These are phyloP conservation scores for Acyrthosiphon pisum DNA, from an alignment of 1,140 invertebrate genomes.

Conservation along the genomic window DNA sequence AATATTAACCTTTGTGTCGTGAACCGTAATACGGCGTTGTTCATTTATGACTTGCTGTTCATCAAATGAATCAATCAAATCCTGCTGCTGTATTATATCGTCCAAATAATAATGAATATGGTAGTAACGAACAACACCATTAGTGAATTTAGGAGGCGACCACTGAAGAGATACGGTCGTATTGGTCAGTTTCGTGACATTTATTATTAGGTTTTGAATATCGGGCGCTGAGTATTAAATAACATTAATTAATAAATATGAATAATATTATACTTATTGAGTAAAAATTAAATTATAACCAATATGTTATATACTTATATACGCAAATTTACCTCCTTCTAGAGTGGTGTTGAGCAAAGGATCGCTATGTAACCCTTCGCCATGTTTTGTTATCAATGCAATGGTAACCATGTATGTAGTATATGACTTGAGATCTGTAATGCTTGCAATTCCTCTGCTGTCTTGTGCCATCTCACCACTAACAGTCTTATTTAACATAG, in stretches of 20 bases:
- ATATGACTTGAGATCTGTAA: conserved; percentile 72
- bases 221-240: conserved; percentile 63
- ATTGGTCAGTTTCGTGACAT: conserved; percentile 71
- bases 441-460: conserved; percentile 61
- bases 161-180: conserved; percentile 73
- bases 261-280: neutral
- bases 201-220: conserved; percentile 67
- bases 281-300: neutral
- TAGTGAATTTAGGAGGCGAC: conserved; percentile 72
- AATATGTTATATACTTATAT: neutral
- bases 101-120: conserved; percentile 64
- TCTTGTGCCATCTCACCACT: conserved; percentile 59
- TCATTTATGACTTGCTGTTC: conserved; percentile 59
- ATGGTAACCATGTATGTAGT: conserved; percentile 80
- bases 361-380: conserved; percentile 75
- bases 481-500: conserved; percentile 31
- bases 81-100: conserved; percentile 62
- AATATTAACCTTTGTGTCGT: conserved; percentile 18
- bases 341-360: conserved; percentile 73
- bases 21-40: conserved; percentile 50
- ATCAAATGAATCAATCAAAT: conserved; percentile 50
- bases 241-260: neutral
- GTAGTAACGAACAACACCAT: conserved; percentile 79
- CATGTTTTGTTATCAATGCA: conserved; percentile 75
- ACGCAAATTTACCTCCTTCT: conserved; percentile 67